Evolutionary conservation across 2,888 invertebrate species (phyloP).

Genomic region (Xanthorhoe spadicearia): DNA sequence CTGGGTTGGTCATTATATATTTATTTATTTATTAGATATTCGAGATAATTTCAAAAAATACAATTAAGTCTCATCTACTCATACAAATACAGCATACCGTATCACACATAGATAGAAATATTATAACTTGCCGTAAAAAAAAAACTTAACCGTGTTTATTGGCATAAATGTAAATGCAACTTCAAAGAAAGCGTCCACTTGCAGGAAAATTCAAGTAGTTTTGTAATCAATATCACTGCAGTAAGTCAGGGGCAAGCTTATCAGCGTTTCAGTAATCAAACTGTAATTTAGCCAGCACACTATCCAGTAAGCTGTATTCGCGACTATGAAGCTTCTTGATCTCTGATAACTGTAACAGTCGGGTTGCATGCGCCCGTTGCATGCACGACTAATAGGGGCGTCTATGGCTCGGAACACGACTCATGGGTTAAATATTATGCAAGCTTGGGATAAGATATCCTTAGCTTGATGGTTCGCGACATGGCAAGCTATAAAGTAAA

Average conservation of each 20-base stretch:
- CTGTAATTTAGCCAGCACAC: conserved; percentile 49
- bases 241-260: conserved; percentile 31
- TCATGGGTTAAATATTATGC: conserved; percentile 24
- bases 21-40: too few relatives aligned
- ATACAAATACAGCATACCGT: too few relatives aligned
- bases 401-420: conserved; percentile 28
- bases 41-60: too few relatives aligned
- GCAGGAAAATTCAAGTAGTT: conserved; percentile 4
- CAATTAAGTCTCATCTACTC: too few relatives aligned
- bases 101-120: too few relatives aligned
- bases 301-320: conserved; percentile 40
- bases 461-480: conserved; percentile 17
- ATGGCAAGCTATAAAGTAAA: conserved; percentile 12
- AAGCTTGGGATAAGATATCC: conserved; percentile 23
- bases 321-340: conserved; percentile 59
- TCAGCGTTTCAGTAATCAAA: conserved; percentile 49
- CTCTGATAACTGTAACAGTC: conserved; percentile 64
- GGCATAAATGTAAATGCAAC: neutral
- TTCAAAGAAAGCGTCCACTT: neutral
- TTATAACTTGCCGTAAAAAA: too few relatives aligned
- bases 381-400: conserved; percentile 64
- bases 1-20: too few relatives aligned
- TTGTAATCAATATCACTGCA: conserved; percentile 24
- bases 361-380: conserved; percentile 67
- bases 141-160: too few relatives aligned